A percentile compares a stretch with the other conserved stretches of the same genome.
phyloP scores from a whole-genome alignment of 37 sponge, comb jelly and placozoan genomes.

The Lycopodina hypogea region DNA sequence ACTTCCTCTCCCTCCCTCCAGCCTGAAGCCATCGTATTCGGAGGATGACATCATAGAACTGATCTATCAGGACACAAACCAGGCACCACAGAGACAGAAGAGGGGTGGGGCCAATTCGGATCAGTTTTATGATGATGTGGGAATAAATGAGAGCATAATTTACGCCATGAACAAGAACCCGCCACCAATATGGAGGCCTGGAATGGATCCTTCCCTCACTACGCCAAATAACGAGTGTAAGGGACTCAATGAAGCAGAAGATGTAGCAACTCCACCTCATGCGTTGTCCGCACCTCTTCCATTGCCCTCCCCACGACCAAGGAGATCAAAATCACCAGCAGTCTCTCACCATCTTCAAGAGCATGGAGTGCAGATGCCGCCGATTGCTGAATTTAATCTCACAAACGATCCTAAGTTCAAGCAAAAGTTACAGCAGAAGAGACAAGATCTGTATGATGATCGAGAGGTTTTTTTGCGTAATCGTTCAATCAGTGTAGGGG shows the following conservation, averaged over 20 bases:
- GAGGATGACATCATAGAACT: neutral
- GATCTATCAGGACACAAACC: neutral
- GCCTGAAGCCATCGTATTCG: neutral
- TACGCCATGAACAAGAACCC: constrained; percentile 26
- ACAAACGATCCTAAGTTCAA: constrained; percentile 29
- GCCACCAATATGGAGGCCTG: constrained; percentile 26
- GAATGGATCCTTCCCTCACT: neutral
- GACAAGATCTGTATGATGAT: constrained; percentile 31
- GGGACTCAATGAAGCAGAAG: neutral
- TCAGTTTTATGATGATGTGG: constrained; percentile 27
- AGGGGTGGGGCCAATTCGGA: no score
- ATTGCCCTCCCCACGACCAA: neutral
- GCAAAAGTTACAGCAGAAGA: constrained; percentile 19
- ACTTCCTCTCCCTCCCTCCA: neutral
- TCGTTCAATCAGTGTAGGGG: neutral
- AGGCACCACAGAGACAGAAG: neutral
- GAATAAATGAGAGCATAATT: neutral
- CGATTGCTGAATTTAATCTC: neutral
- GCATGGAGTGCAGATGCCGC: neutral
- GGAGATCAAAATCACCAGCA: neutral
- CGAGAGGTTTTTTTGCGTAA: neutral
- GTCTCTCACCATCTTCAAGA: no score
- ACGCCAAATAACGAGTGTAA: neutral
- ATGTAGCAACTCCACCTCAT: neutral
- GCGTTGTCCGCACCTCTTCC: neutral